A percentile compares a stretch with the other conserved stretches of the same genome.
phyloP scores from a whole-genome alignment of 2,797 vertebrate species.

The Manis crassicaudata region DNA sequence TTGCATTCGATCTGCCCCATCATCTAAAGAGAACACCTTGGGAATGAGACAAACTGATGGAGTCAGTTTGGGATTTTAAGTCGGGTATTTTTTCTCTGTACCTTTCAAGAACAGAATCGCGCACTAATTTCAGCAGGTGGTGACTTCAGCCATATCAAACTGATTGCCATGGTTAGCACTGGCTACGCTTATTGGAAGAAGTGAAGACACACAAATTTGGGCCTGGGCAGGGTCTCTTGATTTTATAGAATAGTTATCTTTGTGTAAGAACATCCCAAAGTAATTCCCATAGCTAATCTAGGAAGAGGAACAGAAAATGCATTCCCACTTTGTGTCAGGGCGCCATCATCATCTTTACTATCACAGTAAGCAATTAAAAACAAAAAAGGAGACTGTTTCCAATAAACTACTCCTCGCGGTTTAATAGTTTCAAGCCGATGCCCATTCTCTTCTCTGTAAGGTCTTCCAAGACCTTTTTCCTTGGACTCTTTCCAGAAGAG shows the following conservation, averaged over 20 bases:
- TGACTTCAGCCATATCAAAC: background rate
- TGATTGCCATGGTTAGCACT: background rate
- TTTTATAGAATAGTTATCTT: background rate
- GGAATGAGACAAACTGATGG: background rate
- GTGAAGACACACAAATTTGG: background rate
- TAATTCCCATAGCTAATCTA: background rate
- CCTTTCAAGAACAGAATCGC: background rate
- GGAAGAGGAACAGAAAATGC: background rate
- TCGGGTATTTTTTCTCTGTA: background rate
- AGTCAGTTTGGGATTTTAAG: background rate
- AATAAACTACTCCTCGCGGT: background rate
- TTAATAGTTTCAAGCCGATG: background rate
- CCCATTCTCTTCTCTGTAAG: background rate
- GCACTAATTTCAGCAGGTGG: background rate
- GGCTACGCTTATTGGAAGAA: background rate
- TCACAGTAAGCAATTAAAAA: background rate
- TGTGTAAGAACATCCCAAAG: background rate
- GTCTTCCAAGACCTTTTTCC: background rate
- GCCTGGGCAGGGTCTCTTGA: background rate
- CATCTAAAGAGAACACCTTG: slow-evolving; percentile 1
- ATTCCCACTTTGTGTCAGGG: background rate
- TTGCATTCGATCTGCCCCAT: background rate
- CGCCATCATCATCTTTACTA: background rate
- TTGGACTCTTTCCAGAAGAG: background rate
- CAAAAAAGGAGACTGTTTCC: background rate